Percentiles rank a stretch among this genome's conserved stretches.
These are phyloP conservation scores for Diglossa cyanea DNA, from an alignment of 2,797 vertebrate genomes.

Conservation along the genomic window DNA sequence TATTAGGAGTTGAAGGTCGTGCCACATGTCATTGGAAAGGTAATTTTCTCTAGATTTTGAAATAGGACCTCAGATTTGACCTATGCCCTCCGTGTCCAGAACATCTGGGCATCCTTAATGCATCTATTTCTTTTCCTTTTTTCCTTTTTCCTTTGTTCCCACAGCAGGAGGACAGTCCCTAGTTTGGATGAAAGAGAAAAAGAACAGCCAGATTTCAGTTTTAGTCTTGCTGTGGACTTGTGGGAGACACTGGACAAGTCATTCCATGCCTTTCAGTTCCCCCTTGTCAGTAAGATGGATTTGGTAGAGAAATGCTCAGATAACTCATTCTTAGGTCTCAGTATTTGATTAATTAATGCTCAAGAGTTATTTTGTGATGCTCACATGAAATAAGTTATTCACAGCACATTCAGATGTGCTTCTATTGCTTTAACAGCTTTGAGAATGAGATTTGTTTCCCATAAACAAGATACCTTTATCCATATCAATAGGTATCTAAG, in stretches of 20 bases:
- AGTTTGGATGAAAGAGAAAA: neutral
- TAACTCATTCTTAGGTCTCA: neutral
- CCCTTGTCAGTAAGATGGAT: neutral
- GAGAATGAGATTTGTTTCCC: neutral
- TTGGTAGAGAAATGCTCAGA: neutral
- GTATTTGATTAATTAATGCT: constrained; percentile 37
- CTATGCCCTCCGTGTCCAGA: constrained; percentile 26
- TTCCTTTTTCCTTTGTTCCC: constrained; percentile 25
- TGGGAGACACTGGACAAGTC: neutral
- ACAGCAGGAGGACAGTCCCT: neutral
- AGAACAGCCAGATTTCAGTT: neutral
- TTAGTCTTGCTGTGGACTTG: neutral
- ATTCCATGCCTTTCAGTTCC: neutral
- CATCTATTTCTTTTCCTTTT: constrained; percentile 23
- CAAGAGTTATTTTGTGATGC: neutral
- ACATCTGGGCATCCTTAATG: constrained; percentile 59
- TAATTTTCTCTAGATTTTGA: constrained; percentile 69
- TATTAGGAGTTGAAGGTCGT: constrained; percentile 64
- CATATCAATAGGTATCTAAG: neutral
- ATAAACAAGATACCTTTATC: neutral
- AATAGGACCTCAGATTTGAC: constrained; percentile 62
- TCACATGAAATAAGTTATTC: neutral
- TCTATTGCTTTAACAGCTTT: neutral
- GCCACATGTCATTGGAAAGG: constrained; percentile 61
- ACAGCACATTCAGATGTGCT: neutral